Evolutionary conservation across 2,888 invertebrate genomes (phyloP), one percentile per base, ranked within the genome.

Genomic region (Lottia scabra): DNA sequence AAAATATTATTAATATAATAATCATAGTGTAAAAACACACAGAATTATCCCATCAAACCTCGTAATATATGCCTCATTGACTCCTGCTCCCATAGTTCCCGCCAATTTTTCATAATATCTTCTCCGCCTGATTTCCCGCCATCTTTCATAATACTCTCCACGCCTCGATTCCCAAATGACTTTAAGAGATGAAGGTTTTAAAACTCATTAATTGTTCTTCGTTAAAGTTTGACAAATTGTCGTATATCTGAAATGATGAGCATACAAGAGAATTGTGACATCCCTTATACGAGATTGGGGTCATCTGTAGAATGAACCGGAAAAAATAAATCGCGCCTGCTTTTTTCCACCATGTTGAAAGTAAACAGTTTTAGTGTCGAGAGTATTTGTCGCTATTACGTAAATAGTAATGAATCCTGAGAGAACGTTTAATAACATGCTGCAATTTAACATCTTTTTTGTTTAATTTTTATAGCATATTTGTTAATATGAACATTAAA

Each of bases 1-100:
- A 56, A 56, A 23, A 56, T 23, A 56, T 56, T 56, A 56, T 56
- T 56, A 56, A 56, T 56, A 23, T 56, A 19, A 56, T 23, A 56
- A 56, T 56, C 56, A 56, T 56, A 23, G 56, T 56, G 19, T 56
- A 19, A 23, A 56, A 56, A 23, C 56, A 23, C 56, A 23, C 56
- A 23, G 19, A 56, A 19, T 23, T 23, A 56, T 23, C 19, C 19
- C 56, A n/a, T 23, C 56, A 10, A 23, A 56, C 19, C 56, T 56
- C 56, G 56, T 56, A 56, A 56, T 56, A 56, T 56, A 56, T 56
- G 56, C 19, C 56, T 56, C 56, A 56, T 56, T 56, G 56, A 56
- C 19, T 56, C 13, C 23, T 56, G 23, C 19, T 23, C 38, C 38
- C 38, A 38, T 38, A 38, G 38, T 38, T 38, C 38, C 38, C 38